phyloP scores from a whole-genome alignment of 2,888 invertebrate genomes.

The Xestoiulus laeticollis region DNA sequence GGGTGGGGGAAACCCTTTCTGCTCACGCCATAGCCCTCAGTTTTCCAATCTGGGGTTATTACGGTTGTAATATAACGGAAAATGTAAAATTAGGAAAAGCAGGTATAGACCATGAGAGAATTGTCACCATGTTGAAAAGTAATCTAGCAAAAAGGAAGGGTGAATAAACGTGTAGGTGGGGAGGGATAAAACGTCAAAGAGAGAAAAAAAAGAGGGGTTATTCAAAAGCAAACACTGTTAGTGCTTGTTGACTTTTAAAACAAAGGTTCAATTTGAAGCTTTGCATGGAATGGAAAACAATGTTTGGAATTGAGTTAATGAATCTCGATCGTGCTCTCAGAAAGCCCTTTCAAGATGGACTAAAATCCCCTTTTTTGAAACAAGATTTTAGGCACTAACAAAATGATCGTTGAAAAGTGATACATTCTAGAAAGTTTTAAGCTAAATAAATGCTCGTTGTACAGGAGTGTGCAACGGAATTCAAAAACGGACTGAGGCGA shows the following conservation, averaged over 20 bases:
- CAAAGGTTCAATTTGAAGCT: slow-evolving; percentile 38
- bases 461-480: neutral
- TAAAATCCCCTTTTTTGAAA: neutral
- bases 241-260: slow-evolving; percentile 32
- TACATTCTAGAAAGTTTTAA: neutral
- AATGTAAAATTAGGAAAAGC: neutral
- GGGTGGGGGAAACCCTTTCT: no score
- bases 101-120: neutral
- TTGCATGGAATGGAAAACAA: slow-evolving; percentile 17
- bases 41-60: neutral
- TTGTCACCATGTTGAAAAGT: neutral
- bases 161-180: neutral
- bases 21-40: no score
- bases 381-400: neutral
- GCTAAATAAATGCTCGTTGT: neutral
- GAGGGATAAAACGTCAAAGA: neutral
- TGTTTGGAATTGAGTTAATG: slow-evolving; percentile 36
- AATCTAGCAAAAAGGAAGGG: slow-evolving; percentile 13
- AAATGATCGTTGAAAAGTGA: neutral
- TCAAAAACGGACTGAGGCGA: neutral
- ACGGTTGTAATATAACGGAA: neutral
- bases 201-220: neutral
- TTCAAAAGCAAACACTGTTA: slow-evolving; percentile 29
- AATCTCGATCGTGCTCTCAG: neutral
- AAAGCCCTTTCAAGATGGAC: neutral